phyloP scores from a whole-genome alignment of 2,797 vertebrate genomes.

The Enteromius viviparus region DNA sequence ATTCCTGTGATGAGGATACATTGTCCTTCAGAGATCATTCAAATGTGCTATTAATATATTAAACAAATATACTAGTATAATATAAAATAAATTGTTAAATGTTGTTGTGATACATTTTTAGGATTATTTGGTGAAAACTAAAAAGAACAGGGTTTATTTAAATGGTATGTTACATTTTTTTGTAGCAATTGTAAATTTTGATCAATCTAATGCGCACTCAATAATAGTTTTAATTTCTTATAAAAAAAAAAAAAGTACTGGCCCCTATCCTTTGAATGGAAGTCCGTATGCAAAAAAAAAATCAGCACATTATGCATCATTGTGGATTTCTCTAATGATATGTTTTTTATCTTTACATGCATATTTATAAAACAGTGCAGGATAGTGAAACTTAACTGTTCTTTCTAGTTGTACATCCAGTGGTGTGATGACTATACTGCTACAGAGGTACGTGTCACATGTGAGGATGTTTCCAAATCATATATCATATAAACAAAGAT shows the following conservation, averaged over 20 bases:
- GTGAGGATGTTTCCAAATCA: background rate
- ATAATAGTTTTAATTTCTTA: background rate
- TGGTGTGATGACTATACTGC: conserved; percentile 96
- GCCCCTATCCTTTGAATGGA: background rate
- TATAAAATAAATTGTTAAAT: background rate
- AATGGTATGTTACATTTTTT: background rate
- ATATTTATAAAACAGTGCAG: background rate
- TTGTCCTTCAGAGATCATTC: background rate
- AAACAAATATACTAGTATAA: background rate
- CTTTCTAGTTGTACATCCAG: conserved; percentile 90
- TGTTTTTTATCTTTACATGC: background rate
- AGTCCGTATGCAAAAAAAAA: too few species aligned
- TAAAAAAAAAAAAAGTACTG: background rate
- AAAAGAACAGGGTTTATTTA: background rate
- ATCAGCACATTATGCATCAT: background rate
- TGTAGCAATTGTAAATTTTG: background rate
- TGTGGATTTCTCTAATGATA: background rate
- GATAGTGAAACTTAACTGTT: conserved; percentile 49
- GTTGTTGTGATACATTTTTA: background rate
- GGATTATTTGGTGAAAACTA: background rate
- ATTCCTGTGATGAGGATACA: background rate
- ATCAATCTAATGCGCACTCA: too few species aligned
- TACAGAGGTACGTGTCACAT: conserved; percentile 85
- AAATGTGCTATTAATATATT: background rate
- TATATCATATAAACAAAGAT: background rate